Conservation (phyloP, 2,888 invertebrate genomes). For the Agonopterix heracliana region DNA sequence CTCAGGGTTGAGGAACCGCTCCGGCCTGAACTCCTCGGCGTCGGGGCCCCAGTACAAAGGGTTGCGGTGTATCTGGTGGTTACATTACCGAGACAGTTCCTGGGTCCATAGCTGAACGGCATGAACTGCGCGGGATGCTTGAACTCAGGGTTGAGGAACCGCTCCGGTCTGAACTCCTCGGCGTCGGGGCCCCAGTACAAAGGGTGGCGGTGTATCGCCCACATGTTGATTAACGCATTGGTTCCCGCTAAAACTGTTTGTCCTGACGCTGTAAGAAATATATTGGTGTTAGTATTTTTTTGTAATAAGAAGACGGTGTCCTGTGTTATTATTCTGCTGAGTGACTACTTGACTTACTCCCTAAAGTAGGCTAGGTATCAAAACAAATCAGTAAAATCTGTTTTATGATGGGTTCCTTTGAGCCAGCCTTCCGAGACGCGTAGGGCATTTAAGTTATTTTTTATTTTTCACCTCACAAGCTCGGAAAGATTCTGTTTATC, state of each 20-base stretch:
- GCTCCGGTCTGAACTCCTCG: constrained; percentile 17
- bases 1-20: constrained; percentile 32
- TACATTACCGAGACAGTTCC: constrained; percentile 11
- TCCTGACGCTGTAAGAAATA: background rate
- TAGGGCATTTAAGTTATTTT: too few relatives aligned
- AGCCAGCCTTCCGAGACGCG: too few relatives aligned
- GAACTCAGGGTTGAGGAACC: constrained; percentile 13
- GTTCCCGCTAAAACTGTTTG: background rate
- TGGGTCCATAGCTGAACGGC: constrained; percentile 17
- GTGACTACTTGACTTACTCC: too few relatives aligned
- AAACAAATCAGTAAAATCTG: too few relatives aligned
- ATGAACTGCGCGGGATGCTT: constrained; percentile 15
- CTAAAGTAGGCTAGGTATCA: too few relatives aligned
- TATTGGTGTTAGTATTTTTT: too few relatives aligned
- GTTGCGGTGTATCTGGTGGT: constrained; percentile 31
- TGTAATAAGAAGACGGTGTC: too few relatives aligned
- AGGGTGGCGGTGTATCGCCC: constrained; percentile 18
- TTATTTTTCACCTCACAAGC: too few relatives aligned
- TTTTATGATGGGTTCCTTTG: too few relatives aligned
- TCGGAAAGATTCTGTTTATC: too few relatives aligned
- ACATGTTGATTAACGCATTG: constrained; percentile 9
- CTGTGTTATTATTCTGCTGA: too few relatives aligned
- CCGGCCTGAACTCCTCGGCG: constrained; percentile 40
- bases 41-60: constrained; percentile 44
- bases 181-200: constrained; percentile 18